Evolutionary conservation across 2,888 invertebrate species (phyloP).

Genomic region (Protodeltote pygarga): DNA sequence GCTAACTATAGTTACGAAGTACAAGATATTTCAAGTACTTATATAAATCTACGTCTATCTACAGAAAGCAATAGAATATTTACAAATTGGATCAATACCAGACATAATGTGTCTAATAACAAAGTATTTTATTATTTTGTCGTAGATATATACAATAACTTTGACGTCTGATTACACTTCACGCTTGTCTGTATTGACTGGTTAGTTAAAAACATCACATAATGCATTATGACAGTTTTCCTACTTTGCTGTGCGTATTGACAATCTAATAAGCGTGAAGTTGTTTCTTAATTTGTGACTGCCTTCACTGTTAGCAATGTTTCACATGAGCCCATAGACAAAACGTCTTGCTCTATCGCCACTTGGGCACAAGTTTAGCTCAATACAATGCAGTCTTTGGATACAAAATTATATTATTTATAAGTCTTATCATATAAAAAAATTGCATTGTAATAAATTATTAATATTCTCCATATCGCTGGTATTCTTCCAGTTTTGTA

Average conservation of each 20-base stretch:
- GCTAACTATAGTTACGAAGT: conserved; percentile 4
- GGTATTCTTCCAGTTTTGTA: too few species aligned
- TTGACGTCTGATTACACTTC: conserved; percentile 2
- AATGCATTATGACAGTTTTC: conserved; percentile 13
- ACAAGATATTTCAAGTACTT: neutral
- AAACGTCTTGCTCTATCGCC: neutral
- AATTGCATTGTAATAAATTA: too few species aligned
- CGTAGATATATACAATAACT: neutral
- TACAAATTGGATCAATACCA: conserved; percentile 2
- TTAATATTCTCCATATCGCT: too few species aligned
- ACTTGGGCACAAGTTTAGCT: too few species aligned
- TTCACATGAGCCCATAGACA: conserved; percentile 8
- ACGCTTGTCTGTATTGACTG: neutral
- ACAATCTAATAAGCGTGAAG: conserved; percentile 5
- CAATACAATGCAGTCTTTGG: too few species aligned
- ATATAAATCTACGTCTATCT: too few species aligned
- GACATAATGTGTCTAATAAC: neutral
- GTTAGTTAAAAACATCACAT: neutral
- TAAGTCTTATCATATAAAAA: too few species aligned
- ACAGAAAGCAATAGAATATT: neutral
- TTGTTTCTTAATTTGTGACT: conserved; percentile 3
- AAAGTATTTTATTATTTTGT: neutral
- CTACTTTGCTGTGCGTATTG: too few species aligned
- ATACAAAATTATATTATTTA: too few species aligned
- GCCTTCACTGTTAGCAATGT: neutral